phyloP scores from a whole-genome alignment of 2,888 invertebrate species.

The Drosophila longiperda region DNA sequence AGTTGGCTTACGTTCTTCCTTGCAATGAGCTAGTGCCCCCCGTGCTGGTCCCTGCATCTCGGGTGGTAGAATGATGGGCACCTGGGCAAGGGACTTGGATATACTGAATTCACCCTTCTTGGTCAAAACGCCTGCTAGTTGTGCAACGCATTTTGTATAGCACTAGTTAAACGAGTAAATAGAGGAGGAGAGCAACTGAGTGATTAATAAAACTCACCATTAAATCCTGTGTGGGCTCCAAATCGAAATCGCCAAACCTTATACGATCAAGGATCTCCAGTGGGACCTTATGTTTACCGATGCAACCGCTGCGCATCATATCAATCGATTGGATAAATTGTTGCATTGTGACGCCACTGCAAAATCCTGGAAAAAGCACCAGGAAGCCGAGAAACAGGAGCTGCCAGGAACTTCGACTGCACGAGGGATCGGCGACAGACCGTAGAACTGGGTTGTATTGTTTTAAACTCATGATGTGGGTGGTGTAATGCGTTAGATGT shows the following conservation, averaged over 20 bases:
- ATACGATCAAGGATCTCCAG: constrained; percentile 74
- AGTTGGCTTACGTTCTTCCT: constrained; percentile 79
- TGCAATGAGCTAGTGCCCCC: constrained; percentile 72
- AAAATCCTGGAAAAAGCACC: constrained; percentile 29
- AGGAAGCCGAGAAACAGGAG: constrained; percentile 40
- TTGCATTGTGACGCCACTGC: constrained; percentile 69
- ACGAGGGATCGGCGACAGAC: neutral
- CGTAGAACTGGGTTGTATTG: neutral
- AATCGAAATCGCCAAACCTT: constrained; percentile 72
- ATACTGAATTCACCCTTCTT: constrained; percentile 82
- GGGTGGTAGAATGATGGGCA: constrained; percentile 80
- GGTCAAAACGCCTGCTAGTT: constrained; percentile 81
- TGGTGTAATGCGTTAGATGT: constrained; percentile 26
- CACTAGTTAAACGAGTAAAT: constrained; percentile 67
- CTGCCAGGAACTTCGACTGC: constrained; percentile 22
- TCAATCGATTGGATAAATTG: constrained; percentile 82
- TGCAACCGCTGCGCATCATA: constrained; percentile 83
- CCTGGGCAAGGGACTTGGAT: constrained; percentile 78
- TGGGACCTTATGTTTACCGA: constrained; percentile 80
- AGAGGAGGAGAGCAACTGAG: neutral
- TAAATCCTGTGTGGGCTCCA: constrained; percentile 73
- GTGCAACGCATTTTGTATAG: constrained; percentile 81
- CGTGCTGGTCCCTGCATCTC: constrained; percentile 75
- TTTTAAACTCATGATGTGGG: constrained; percentile 24
- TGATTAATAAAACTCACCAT: constrained; percentile 61